Conservation (phyloP, 2,888 invertebrate species). For the Apamea monoglypha region DNA sequence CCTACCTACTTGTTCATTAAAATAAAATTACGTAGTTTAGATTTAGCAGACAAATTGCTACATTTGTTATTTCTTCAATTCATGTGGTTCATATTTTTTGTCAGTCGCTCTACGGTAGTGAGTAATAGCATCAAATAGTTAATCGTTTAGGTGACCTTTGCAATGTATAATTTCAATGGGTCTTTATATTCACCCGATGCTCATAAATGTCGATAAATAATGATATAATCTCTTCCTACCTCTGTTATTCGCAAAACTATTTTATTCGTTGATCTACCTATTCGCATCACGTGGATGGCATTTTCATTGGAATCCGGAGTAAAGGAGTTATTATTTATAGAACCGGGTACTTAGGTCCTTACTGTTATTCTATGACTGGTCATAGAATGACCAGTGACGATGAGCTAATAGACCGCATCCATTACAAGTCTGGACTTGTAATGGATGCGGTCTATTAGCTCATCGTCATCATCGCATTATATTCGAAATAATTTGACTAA, state of each 20-base stretch:
- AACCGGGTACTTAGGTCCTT: not conserved
- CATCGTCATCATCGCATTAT: not conserved
- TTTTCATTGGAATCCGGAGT: not conserved
- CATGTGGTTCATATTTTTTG: slow-evolving; percentile 55
- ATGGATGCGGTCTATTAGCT: not conserved
- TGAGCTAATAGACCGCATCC: no score
- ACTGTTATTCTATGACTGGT: not conserved
- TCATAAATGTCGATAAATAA: slow-evolving; percentile 35
- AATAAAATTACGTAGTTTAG: slow-evolving; percentile 56
- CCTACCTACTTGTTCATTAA: slow-evolving; percentile 61
- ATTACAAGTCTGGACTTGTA: no score
- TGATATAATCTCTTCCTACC: slow-evolving; percentile 19
- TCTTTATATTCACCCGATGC: not conserved
- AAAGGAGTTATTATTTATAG: slow-evolving; percentile 1
- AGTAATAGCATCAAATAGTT: slow-evolving; percentile 36
- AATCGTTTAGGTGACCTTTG: slow-evolving; percentile 52
- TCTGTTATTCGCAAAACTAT: not conserved
- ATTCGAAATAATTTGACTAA: slow-evolving; percentile 9
- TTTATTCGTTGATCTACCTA: not conserved
- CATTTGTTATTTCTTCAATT: slow-evolving; percentile 56
- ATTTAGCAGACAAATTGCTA: slow-evolving; percentile 57
- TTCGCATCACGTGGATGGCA: not conserved
- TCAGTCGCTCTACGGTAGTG: slow-evolving; percentile 23
- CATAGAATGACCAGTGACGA: no score
- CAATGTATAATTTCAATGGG: slow-evolving; percentile 25